These are phyloP conservation scores for Neogale vison DNA, from an alignment of 2,113 vertebrate genomes.

Conservation along the genomic window DNA sequence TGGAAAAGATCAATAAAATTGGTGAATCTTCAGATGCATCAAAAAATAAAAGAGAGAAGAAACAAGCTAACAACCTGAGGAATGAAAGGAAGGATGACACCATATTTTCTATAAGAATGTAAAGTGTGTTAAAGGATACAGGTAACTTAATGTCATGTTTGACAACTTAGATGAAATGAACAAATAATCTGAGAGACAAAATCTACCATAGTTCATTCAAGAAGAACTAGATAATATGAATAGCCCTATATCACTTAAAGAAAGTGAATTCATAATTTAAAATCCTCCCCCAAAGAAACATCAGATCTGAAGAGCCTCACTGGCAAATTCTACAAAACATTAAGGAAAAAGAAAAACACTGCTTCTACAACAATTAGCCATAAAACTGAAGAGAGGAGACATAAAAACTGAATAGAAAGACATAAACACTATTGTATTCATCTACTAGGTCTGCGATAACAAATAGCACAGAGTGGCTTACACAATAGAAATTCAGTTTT, in stretches of 20 bases:
- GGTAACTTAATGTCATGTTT: not conserved
- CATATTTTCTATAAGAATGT: not conserved
- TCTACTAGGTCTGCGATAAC: not conserved
- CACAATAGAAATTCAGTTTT: not conserved
- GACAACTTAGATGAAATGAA: not conserved
- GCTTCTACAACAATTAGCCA: not conserved
- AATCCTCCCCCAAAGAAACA: not conserved
- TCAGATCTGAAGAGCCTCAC: not conserved
- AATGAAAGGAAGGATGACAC: not conserved
- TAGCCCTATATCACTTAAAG: not conserved
- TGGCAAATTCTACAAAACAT: not conserved
- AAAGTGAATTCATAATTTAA: not conserved
- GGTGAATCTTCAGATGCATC: not conserved
- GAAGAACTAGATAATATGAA: not conserved
- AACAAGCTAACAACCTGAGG: not conserved
- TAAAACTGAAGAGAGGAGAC: not conserved
- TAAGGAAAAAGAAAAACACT: too few relatives aligned
- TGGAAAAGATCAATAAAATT: not conserved
- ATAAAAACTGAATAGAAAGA: too few relatives aligned
- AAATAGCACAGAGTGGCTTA: not conserved
- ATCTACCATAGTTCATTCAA: not conserved
- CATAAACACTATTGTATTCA: not conserved
- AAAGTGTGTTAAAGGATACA: not conserved
- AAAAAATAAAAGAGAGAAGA: not conserved
- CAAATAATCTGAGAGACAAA: not conserved